phyloP scores from a whole-genome alignment of 2,113 vertebrate genomes.

The Pithys albifrons region DNA sequence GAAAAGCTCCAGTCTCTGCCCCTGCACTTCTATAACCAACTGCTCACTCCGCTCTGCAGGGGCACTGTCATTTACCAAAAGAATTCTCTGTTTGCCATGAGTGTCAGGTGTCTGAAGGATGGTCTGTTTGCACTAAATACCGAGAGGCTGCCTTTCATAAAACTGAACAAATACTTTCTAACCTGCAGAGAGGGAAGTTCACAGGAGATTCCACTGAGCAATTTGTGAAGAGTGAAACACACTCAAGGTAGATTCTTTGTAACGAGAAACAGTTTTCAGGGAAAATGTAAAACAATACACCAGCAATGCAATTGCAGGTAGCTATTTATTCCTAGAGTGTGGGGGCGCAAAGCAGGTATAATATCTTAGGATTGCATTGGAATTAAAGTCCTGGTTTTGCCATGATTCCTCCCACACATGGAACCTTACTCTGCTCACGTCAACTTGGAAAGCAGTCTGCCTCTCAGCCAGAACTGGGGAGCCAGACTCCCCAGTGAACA shows the following conservation, averaged over 20 bases:
- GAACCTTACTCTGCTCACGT: background rate
- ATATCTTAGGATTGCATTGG: background rate
- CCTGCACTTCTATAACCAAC: conserved; percentile 60
- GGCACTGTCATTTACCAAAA: conserved; percentile 73
- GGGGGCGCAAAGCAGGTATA: conserved; percentile 17
- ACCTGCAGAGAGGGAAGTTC: conserved; percentile 59
- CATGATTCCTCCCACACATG: conserved; percentile 41
- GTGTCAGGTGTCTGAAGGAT: conserved; percentile 70
- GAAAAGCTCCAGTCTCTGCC: conserved; percentile 30
- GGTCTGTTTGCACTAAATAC: conserved; percentile 74
- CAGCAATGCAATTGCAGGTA: background rate
- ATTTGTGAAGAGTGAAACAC: conserved; percentile 42
- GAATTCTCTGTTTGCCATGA: conserved; percentile 72
- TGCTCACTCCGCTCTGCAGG: conserved; percentile 57
- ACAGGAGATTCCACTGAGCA: conserved; percentile 42
- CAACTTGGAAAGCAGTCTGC: background rate
- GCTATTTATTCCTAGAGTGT: conserved; percentile 36
- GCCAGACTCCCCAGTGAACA: background rate
- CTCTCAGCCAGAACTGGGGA: background rate
- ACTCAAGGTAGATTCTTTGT: conserved; percentile 42
- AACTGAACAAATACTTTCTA: conserved; percentile 75
- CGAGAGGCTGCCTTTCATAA: conserved; percentile 74
- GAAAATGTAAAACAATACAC: background rate
- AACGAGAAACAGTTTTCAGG: background rate
- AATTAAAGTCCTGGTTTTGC: conserved; percentile 22